phyloP scores from a whole-genome alignment of 2,797 vertebrate genomes.

The Esox masquinongy region DNA sequence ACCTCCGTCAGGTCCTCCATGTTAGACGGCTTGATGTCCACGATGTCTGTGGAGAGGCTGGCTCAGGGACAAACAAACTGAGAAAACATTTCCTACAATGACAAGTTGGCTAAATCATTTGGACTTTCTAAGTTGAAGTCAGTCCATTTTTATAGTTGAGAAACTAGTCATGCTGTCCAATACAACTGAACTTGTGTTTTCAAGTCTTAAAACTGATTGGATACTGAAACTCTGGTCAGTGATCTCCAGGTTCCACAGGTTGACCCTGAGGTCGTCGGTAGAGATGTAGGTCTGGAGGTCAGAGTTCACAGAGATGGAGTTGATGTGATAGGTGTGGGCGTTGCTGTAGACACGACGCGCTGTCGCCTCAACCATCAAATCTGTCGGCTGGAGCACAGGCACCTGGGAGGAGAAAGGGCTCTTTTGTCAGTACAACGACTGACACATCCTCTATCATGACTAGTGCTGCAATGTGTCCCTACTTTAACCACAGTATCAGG shows the following conservation, averaged over 20 bases:
- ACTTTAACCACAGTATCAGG: too few species aligned
- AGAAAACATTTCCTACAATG: neutral
- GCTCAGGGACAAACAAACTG: constrained; percentile 73
- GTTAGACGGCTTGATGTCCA: constrained; percentile 97
- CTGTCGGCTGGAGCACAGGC: constrained; percentile 92
- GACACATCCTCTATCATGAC: too few species aligned
- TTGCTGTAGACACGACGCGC: constrained; percentile 92
- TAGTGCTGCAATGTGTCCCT: too few species aligned
- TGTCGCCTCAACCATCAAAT: constrained; percentile 95
- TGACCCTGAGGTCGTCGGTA: constrained; percentile 92
- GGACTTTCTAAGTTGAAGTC: neutral
- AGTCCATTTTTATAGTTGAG: too few species aligned
- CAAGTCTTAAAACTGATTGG: constrained; percentile 66
- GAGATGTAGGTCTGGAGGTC: constrained; percentile 97
- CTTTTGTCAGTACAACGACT: constrained; percentile 1
- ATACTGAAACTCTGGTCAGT: constrained; percentile 98
- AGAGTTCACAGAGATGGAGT: constrained; percentile 97
- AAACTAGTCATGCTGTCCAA: too few species aligned
- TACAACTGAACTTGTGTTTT: too few species aligned
- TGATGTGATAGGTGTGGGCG: constrained; percentile 96
- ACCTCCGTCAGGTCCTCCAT: constrained; percentile 99
- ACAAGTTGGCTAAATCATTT: neutral
- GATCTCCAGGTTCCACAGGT: constrained; percentile 97
- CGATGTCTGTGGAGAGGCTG: constrained; percentile 83
- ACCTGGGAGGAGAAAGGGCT: constrained; percentile 73